Conservation (phyloP, 2,113 vertebrate genomes). For the Probosciger aterrimus region DNA sequence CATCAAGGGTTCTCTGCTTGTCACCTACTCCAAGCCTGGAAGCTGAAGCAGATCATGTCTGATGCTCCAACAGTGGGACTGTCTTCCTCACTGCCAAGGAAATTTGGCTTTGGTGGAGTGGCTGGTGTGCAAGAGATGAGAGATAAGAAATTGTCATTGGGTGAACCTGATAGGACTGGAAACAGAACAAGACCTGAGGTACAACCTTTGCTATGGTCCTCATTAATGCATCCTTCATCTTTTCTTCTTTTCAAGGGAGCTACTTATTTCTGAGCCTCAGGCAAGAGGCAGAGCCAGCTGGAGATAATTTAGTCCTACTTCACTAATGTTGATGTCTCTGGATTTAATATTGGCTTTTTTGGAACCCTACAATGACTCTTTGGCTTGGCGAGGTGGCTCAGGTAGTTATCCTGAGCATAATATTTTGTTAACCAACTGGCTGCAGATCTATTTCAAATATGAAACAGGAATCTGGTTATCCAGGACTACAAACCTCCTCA, state of each 20-base stretch:
- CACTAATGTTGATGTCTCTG: constrained; percentile 57
- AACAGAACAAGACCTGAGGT: background rate
- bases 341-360: constrained; percentile 55
- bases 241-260: constrained; percentile 17
- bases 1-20: background rate
- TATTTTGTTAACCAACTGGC: constrained; percentile 38
- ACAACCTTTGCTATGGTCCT: constrained; percentile 1
- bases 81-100: background rate
- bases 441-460: constrained; percentile 27
- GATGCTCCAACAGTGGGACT: rapidly evolving
- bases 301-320: constrained; percentile 53
- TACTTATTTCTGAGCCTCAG: constrained; percentile 1
- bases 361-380: constrained; percentile 25
- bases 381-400: constrained; percentile 12
- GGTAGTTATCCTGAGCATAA: constrained; percentile 50
- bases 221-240: background rate
- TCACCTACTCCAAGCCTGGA: background rate
- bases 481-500: constrained; percentile 36
- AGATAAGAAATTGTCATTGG: background rate
- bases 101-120: background rate
- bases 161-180: background rate
- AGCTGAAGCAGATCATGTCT: background rate
- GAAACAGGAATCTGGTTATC: constrained; percentile 1
- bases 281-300: constrained; percentile 35
- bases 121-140: background rate